Evolutionary conservation across 23 tunicate genomes (phyloP), one percentile per base, ranked within the genome.

Genomic region (Clavelina lepadiformis): DNA sequence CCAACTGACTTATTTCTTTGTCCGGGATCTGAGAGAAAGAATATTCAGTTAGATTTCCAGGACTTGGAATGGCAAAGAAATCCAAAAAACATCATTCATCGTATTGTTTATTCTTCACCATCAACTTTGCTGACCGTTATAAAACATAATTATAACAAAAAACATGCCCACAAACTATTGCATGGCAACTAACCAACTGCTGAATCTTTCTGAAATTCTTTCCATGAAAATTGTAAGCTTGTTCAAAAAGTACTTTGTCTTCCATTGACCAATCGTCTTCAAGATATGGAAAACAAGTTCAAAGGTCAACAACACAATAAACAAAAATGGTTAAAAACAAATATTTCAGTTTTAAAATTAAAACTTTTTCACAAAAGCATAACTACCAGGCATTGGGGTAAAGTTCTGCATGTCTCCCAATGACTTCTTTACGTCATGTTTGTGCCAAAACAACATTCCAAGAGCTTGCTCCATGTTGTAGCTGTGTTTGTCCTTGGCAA

Each of bases 391-490:
- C 95, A 86, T 86, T 31, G 95, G 95, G 15, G 95, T 86, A 35
- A 76, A 86, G 57, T 86, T 86, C 33, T 65, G 70, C 95, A 86
- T 86, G 50, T 86, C 95, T 2, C 35, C 65, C 30, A 86, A 34
- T 22, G 95, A 78, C 46, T 72, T 78, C 22, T 71, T 74, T 33
- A 80, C 61, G 74, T 87, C 87, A 32, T 87, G 96, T 53, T 79
- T 79, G 58, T 87, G 96, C 96, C 96, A 87, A 51, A 79, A 80
- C 7, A 87, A 38, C 76, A 87, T 75, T 37, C 96, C 96, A 13
- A 87, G 82, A 5, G 96, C 86, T 49, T 87, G 96, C 41, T 87
- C 96, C 32, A 58, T 53, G 72, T 87, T 80, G 72, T 79, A 87
- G 7, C 63, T 69, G 61, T 87, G 96, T 38, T 79, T 80, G 35